Evolutionary conservation across 2,888 invertebrate species (phyloP).

Genomic region (Chelonus formosanus): DNA sequence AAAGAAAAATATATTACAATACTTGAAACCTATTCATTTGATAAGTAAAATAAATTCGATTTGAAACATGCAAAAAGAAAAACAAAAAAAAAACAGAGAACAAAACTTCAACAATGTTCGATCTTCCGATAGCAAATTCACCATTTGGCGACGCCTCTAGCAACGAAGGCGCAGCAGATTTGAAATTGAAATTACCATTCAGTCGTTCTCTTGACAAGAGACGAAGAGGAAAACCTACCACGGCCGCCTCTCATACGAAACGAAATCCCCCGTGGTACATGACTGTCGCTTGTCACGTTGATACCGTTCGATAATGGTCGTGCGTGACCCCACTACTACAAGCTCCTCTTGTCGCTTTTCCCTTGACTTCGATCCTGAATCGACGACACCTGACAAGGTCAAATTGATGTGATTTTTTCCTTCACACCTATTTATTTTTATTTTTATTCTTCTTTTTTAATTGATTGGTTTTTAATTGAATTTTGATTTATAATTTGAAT

Average conservation of each 20-base stretch:
- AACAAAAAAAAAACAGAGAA: slow-evolving; percentile 7
- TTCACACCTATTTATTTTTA: no score
- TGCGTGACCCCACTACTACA: slow-evolving; percentile 23
- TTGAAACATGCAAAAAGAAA: not conserved
- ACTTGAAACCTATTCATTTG: not conserved
- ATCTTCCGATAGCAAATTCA: slow-evolving; percentile 15
- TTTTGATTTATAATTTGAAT: no score
- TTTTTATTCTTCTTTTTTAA: no score
- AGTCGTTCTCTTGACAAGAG: slow-evolving; percentile 28
- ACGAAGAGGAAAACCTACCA: slow-evolving; percentile 15
- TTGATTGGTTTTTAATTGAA: no score
- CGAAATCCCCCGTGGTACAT: slow-evolving; percentile 35
- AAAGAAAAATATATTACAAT: not conserved
- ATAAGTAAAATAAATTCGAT: slow-evolving; percentile 9
- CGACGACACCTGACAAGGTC: slow-evolving; percentile 16
- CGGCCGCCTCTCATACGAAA: slow-evolving; percentile 22
- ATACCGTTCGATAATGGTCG: slow-evolving; percentile 39
- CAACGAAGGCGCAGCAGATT: slow-evolving; percentile 34
- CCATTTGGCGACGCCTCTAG: slow-evolving; percentile 19
- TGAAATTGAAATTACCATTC: slow-evolving; percentile 40
- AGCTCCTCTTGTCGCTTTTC: slow-evolving; percentile 4
- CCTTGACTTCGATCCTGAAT: slow-evolving; percentile 2
- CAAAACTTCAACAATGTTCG: slow-evolving; percentile 8
- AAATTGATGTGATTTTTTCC: not conserved
- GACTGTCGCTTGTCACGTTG: slow-evolving; percentile 31